Percentiles rank a stretch among this genome's conserved stretches.
These are phyloP conservation scores for Nipponacmea schrenckii DNA, from an alignment of 2,888 invertebrate genomes.

Conservation along the genomic window DNA sequence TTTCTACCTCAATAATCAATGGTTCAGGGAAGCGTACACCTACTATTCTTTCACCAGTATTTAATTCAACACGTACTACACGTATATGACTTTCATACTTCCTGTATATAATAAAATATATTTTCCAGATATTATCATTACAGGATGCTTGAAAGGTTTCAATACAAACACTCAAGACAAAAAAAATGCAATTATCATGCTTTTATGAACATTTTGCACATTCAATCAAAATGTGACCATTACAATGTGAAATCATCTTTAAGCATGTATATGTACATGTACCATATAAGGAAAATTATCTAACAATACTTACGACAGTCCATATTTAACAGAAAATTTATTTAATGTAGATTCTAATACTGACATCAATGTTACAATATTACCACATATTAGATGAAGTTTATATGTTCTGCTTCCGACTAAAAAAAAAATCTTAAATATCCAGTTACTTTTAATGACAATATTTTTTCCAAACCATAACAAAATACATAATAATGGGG, in stretches of 20 bases:
- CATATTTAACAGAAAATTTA: constrained; percentile 42
- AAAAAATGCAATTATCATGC: too few species aligned
- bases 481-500: neutral
- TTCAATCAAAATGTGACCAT: too few species aligned
- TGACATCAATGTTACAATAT: constrained; percentile 56
- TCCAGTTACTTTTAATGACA: too few species aligned
- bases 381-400: constrained; percentile 63
- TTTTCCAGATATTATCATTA: neutral
- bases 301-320: constrained; percentile 41
- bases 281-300: too few species aligned
- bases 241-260: too few species aligned
- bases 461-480: too few species aligned
- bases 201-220: too few species aligned
- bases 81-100: constrained; percentile 58
- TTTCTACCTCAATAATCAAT: constrained; percentile 53
- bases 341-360: constrained; percentile 51
- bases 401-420: constrained; percentile 61
- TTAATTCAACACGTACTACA: constrained; percentile 59
- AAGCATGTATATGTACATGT: too few species aligned
- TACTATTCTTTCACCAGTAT: constrained; percentile 60
- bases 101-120: constrained; percentile 37
- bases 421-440: constrained; percentile 40
- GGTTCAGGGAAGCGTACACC: constrained; percentile 59
- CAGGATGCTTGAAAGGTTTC: too few species aligned
- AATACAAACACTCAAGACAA: too few species aligned